A percentile compares a stretch with the other conserved stretches of the same genome.
phyloP scores from a whole-genome alignment of 2,113 vertebrate species.

The Aldabrachelys gigantea region DNA sequence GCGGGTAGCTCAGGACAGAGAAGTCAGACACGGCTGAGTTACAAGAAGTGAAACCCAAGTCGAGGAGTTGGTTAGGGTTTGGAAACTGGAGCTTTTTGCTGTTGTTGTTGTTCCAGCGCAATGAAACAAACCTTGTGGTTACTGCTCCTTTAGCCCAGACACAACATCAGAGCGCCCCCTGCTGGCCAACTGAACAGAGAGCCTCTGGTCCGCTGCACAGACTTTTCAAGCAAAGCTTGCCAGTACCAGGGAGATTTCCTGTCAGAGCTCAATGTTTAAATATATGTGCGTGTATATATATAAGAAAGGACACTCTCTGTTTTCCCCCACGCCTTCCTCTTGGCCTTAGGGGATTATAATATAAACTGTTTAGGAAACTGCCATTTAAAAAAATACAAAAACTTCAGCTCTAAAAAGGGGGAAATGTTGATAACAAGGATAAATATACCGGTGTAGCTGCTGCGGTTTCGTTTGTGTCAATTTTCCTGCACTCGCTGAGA shows the following conservation, averaged over 20 bases:
- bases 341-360: background rate
- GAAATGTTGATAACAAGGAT: background rate
- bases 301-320: background rate
- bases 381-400: background rate
- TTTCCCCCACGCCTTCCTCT: background rate
- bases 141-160: slow-evolving; percentile 22
- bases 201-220: slow-evolving; percentile 1
- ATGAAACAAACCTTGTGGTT: slow-evolving; percentile 21
- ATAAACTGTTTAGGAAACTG: background rate
- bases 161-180: slow-evolving; percentile 90
- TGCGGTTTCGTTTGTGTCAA: background rate
- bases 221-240: background rate
- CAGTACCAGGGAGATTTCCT: background rate
- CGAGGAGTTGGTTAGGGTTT: slow-evolving; percentile 26
- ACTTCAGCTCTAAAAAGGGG: background rate
- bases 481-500: background rate
- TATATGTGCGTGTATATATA: background rate
- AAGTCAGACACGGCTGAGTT: slow-evolving; percentile 78
- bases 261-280: slow-evolving; percentile 8
- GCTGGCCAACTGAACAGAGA: slow-evolving; percentile 72
- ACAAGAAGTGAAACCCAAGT: slow-evolving; percentile 32
- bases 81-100: background rate
- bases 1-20: slow-evolving; percentile 71
- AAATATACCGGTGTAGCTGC: background rate
- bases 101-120: slow-evolving; percentile 5